Percentiles rank a stretch among this genome's conserved stretches.
phyloP scores from a whole-genome alignment of 2,113 vertebrate species.

The Sylvietta virens region DNA sequence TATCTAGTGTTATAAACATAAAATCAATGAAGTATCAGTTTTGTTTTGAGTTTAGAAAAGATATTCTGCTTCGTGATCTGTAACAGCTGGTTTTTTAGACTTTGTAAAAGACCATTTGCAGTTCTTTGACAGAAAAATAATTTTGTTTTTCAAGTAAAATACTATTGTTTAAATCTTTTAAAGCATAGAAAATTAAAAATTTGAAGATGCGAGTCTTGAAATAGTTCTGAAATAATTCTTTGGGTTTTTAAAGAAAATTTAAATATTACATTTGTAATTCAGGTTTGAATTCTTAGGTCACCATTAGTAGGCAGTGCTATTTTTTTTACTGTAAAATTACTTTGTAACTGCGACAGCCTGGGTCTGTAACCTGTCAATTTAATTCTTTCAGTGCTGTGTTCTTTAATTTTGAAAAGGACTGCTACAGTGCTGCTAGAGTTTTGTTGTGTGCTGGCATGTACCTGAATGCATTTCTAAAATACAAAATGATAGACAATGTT shows the following conservation, averaged over 20 bases:
- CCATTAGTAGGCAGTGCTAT: neutral
- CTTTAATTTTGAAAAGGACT: neutral
- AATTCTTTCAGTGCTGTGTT: neutral
- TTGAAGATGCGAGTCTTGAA: neutral
- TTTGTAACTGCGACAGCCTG: neutral
- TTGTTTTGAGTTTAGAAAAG: neutral
- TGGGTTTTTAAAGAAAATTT: accelerated
- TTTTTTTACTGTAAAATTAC: neutral
- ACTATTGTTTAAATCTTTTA: neutral
- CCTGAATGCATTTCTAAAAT: neutral
- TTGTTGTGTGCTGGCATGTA: neutral
- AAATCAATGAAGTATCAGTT: neutral
- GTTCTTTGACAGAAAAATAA: neutral
- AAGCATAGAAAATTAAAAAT: neutral
- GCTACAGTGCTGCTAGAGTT: neutral
- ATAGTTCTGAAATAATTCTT: neutral
- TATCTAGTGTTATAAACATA: neutral
- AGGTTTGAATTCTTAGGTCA: neutral
- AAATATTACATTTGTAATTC: neutral
- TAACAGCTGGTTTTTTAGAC: neutral
- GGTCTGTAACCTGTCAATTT: neutral
- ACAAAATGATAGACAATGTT: neutral
- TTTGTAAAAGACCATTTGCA: neutral
- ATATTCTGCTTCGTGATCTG: neutral
- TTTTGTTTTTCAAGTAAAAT: neutral